Percentiles rank a stretch among this genome's conserved stretches.
phyloP scores from a whole-genome alignment of 2,113 vertebrate species.

The Alligator sinensis region DNA sequence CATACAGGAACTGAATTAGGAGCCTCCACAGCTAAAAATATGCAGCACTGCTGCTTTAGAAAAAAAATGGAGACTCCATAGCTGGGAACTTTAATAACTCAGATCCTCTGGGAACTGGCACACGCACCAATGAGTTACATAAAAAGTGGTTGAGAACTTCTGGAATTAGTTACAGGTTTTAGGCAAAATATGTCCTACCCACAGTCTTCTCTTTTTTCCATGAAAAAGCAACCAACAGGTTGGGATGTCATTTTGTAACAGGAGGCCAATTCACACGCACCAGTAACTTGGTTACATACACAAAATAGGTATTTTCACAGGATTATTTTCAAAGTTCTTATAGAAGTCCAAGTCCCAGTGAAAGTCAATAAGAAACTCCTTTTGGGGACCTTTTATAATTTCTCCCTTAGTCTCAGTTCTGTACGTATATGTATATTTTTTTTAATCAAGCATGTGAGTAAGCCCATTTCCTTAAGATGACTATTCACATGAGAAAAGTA shows the following conservation, averaged over 20 bases:
- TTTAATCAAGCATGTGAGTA: neutral
- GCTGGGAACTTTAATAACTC: no score
- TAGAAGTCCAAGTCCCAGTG: neutral
- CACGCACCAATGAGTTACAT: no score
- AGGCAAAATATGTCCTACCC: neutral
- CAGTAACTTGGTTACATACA: neutral
- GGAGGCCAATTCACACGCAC: neutral
- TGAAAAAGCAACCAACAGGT: neutral
- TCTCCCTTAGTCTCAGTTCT: neutral
- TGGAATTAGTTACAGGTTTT: neutral
- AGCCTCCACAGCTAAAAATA: no score
- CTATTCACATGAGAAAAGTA: neutral
- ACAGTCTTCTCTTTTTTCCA: neutral
- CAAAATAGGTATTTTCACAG: neutral
- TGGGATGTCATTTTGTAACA: neutral
- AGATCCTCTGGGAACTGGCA: no score
- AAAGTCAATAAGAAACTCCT: neutral
- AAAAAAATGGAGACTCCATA: no score
- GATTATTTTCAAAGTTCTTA: neutral
- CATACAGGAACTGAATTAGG: no score
- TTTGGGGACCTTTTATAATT: neutral
- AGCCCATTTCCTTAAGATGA: neutral
- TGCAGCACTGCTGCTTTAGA: no score
- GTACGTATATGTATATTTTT: neutral
- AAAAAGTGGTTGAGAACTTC: neutral